Conservation (phyloP, 2,797 vertebrate species). For the Alcedo atthis region DNA sequence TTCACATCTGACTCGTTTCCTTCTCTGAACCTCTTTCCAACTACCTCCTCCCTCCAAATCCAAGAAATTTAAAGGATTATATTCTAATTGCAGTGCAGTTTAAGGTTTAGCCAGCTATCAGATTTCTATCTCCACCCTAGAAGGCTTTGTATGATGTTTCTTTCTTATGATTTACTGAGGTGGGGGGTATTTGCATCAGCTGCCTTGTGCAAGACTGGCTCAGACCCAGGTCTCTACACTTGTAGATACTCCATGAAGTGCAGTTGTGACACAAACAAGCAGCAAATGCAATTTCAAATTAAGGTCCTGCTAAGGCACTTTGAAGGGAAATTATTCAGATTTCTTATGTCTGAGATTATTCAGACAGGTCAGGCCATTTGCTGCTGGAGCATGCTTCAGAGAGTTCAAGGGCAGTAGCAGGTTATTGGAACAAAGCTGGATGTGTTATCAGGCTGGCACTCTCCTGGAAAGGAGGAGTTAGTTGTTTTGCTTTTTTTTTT, state of each 20-base stretch:
- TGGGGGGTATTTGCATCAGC: neutral
- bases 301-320: neutral
- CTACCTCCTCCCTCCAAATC: neutral
- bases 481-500: neutral
- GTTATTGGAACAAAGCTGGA: neutral
- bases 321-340: neutral
- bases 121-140: neutral
- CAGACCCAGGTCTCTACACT: neutral
- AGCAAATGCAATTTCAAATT: neutral
- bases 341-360: neutral
- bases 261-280: neutral
- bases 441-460: neutral
- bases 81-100: conserved; percentile 17
- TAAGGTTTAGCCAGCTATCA: neutral
- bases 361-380: neutral
- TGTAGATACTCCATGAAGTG: neutral
- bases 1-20: neutral
- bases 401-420: neutral
- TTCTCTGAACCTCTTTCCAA: neutral
- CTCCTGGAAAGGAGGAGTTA: neutral
- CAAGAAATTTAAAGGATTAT: conserved; percentile 24
- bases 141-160: neutral
- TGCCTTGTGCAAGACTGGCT: neutral
- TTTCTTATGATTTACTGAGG: neutral
- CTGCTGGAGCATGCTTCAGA: neutral